Evolutionary conservation across 2,888 invertebrate genomes (phyloP), one percentile per base, ranked within the genome.

Genomic region (Cosmorhoe ocellata): DNA sequence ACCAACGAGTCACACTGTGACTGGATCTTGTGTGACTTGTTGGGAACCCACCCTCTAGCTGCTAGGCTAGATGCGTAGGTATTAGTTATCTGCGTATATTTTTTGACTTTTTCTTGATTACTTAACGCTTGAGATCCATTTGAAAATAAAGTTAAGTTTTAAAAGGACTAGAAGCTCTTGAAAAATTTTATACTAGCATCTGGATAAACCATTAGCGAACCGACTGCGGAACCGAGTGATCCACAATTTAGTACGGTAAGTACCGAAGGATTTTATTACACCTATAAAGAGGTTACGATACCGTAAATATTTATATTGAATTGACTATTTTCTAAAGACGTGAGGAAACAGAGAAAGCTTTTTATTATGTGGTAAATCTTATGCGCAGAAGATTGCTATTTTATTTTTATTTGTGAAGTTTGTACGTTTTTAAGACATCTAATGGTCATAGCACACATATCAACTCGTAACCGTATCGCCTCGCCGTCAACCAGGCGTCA

Each of bases 281-380:
- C 56, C 71, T 64, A 72, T 76, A 77, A 76, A 78, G 66, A 59
- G 62, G 67, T 70, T 72, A 67, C 64, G 58, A 50, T 56, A 54
- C 56, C 66, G 68, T 76, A 74, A 73, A 76, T 78, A 74, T 76
- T 73, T 75, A 67, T 74, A 74, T 73, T 69, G 62, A 66, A 73
- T 69, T 71, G 69, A 68, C 65, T 71, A 57, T 65, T 64, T 50
- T 43, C 28, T 56, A 67, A 64, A 50, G 58, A 55, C 58, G 45
- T 12, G 33, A 12, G 28, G 47, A 38, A 22, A 36, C 53, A 64
- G 63, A 70, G 60, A 54, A 43, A 24, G 38, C 51, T 10, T 30
- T 51, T 38, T 42, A 42, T 33, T 47, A 41, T 30, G 51, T 48
- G 56, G 32, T 30, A 37, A 51, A 43, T 40, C 44, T 53, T 43